Conservation (phyloP, 1,140 invertebrate genomes). For the Drosophila erecta region DNA sequence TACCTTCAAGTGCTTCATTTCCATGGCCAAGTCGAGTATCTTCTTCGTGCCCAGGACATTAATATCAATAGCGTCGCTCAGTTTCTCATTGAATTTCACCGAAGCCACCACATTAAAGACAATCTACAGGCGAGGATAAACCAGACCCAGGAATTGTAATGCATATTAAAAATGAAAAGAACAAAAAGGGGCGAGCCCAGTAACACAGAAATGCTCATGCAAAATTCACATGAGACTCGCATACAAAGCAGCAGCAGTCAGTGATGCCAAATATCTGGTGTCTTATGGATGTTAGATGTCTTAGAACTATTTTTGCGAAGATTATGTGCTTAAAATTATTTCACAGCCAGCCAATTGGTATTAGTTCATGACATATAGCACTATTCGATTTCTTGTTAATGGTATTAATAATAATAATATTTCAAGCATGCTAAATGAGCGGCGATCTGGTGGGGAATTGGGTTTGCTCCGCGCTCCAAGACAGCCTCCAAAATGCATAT, state of each 20-base stretch:
- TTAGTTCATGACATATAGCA: too few species aligned
- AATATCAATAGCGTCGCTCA: constrained; percentile 87
- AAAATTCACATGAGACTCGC: constrained; percentile 71
- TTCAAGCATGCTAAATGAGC: background rate
- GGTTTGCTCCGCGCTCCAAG: constrained; percentile 37
- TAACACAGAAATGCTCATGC: constrained; percentile 42
- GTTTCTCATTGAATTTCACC: constrained; percentile 93
- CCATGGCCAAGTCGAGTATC: constrained; percentile 87
- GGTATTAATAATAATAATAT: background rate
- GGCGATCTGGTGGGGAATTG: too few species aligned
- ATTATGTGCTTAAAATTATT: too few species aligned
- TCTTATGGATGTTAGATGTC: too few species aligned
- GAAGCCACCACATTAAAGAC: constrained; percentile 96
- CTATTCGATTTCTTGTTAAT: too few species aligned
- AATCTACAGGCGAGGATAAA: constrained; percentile 85
- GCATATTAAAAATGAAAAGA: constrained; percentile 70
- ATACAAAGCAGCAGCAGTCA: constrained; percentile 58
- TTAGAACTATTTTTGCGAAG: too few species aligned
- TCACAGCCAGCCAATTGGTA: too few species aligned
- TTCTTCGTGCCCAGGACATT: constrained; percentile 88
- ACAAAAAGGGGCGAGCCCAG: constrained; percentile 15
- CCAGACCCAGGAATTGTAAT: constrained; percentile 53
- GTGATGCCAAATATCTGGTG: constrained; percentile 14
- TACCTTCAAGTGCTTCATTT: constrained; percentile 89
- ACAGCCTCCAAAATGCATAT: too few species aligned